A percentile compares a stretch with the other conserved stretches of the same genome.
Evolutionary conservation across 1,140 invertebrate genomes (phyloP).

Genomic region (Pseudomyrmex sp.): DNA sequence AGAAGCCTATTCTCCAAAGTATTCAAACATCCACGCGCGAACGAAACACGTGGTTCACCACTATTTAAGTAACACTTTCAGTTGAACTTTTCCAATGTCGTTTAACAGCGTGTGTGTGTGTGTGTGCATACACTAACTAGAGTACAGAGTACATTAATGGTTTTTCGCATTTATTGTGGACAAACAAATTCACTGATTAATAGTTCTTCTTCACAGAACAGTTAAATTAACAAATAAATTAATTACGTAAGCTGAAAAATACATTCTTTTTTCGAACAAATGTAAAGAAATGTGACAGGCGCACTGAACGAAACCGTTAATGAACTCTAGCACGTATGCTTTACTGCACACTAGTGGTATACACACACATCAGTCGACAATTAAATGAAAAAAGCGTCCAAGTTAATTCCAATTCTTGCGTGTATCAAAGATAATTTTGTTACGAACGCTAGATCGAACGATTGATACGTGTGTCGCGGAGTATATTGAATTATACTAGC

Average conservation of each 20-base stretch:
- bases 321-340: no score
- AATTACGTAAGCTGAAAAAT: no score
- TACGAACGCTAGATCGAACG: background rate
- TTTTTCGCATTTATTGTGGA: background rate
- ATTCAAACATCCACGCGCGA: background rate
- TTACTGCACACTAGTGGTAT: no score
- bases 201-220: no score
- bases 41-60: background rate
- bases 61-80: constrained; percentile 18
- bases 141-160: background rate
- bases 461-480: background rate
- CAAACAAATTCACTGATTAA: no score
- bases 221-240: no score
- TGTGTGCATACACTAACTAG: background rate
- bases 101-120: constrained; percentile 11
- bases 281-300: no score
- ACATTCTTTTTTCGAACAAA: no score
- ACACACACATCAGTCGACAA: no score
- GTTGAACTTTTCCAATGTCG: constrained; percentile 28
- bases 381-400: no score
- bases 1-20: background rate
- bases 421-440: constrained; percentile 25
- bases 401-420: background rate
- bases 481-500: constrained; percentile 10
- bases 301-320: no score